Percentiles rank a stretch among this genome's conserved stretches.
Evolutionary conservation across 2,888 invertebrate genomes (phyloP).

Genomic region (Adelphocoris suturalis): DNA sequence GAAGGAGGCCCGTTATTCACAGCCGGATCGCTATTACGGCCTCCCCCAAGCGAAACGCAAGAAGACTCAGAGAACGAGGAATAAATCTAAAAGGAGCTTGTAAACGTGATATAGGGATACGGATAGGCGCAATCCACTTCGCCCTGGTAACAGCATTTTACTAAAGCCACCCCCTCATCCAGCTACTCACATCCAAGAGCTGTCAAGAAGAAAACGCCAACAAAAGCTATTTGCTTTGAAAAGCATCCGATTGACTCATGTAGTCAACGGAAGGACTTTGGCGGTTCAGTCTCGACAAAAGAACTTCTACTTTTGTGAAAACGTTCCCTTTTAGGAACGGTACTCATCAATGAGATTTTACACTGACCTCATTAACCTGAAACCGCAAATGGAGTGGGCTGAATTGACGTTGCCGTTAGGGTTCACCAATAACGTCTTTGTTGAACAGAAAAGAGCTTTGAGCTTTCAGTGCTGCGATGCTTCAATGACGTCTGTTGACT

Average conservation of each 20-base stretch:
- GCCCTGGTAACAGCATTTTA: slow-evolving; percentile 17
- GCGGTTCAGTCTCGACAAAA: neutral
- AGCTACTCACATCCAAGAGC: slow-evolving; percentile 1
- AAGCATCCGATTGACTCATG: neutral
- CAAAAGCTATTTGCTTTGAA: slow-evolving; percentile 36
- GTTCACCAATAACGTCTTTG: neutral
- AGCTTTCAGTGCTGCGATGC: neutral
- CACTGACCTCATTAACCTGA: too few relatives aligned
- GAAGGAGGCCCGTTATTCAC: slow-evolving; percentile 39
- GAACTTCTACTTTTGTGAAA: neutral
- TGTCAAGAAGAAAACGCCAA: slow-evolving; percentile 28
- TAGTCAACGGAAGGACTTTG: neutral
- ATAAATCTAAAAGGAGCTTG: slow-evolving; percentile 39
- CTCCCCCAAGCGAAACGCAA: neutral
- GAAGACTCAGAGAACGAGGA: slow-evolving; percentile 11
- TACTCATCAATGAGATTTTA: neutral
- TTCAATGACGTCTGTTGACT: neutral
- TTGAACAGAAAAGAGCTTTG: neutral
- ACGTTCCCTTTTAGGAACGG: neutral
- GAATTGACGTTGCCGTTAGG: too few relatives aligned
- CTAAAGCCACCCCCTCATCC: neutral
- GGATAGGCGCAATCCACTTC: slow-evolving; percentile 34
- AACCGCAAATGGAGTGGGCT: too few relatives aligned
- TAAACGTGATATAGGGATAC: slow-evolving; percentile 39
- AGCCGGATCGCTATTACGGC: slow-evolving; percentile 36